phyloP scores from a whole-genome alignment of 2,888 invertebrate genomes.

The Acrobasis consociella region DNA sequence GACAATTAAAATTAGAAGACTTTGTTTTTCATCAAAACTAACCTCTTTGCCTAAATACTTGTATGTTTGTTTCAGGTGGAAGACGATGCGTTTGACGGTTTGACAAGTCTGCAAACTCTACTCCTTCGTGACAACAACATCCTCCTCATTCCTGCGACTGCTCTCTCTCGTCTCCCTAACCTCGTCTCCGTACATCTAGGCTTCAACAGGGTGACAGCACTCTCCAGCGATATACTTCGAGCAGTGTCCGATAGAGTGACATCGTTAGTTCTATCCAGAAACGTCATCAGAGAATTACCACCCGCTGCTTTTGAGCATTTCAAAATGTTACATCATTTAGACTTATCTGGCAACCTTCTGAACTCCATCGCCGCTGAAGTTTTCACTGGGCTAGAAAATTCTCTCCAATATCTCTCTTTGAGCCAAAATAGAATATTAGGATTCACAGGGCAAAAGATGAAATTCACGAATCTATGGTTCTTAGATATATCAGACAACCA shows the following conservation, averaged over 20 bases:
- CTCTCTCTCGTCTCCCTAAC: conserved; percentile 89
- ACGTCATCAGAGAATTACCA: conserved; percentile 93
- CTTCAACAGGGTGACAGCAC: conserved; percentile 93
- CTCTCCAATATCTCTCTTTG: conserved; percentile 87
- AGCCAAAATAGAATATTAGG: conserved; percentile 89
- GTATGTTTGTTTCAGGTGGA: conserved; percentile 85
- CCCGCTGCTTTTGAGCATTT: conserved; percentile 91
- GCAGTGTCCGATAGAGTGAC: conserved; percentile 88
- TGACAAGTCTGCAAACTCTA: conserved; percentile 88
- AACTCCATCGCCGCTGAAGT: conserved; percentile 87
- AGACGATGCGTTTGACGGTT: conserved; percentile 93
- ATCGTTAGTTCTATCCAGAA: conserved; percentile 89
- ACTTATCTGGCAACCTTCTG: conserved; percentile 91
- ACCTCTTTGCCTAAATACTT: not conserved
- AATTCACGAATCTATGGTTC: conserved; percentile 84
- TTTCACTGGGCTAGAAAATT: conserved; percentile 89
- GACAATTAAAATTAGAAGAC: not conserved
- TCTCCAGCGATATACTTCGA: conserved; percentile 89
- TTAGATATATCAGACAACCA: conserved; percentile 92
- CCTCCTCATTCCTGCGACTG: conserved; percentile 91
- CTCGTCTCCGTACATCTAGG: conserved; percentile 89
- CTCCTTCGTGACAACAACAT: conserved; percentile 94
- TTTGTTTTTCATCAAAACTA: not conserved
- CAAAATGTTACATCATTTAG: conserved; percentile 86
- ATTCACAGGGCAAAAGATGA: conserved; percentile 85